A percentile compares a stretch with the other conserved stretches of the same genome.
Evolutionary conservation across 1,140 invertebrate species (phyloP).

Genomic region (Kradibia gibbosae): DNA sequence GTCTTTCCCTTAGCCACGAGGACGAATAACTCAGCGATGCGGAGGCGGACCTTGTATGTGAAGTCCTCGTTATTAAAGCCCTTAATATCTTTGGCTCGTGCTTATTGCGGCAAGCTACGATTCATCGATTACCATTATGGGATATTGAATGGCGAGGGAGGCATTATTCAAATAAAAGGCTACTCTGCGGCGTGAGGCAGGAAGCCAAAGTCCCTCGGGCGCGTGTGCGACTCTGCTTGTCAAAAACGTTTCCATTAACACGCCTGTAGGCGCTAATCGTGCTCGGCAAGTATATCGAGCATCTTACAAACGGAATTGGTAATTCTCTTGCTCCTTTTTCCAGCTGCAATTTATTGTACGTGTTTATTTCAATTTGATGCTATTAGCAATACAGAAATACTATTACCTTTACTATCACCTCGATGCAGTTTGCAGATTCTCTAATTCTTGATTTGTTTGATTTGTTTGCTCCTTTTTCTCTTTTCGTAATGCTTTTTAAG

Average conservation of each 20-base stretch:
- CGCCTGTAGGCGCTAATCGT: neutral
- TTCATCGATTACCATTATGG: constrained; percentile 50
- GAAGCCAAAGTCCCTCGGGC: neutral
- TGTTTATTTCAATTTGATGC: neutral
- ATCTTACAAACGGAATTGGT: neutral
- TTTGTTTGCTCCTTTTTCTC: neutral
- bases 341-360: neutral
- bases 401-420: too few species aligned
- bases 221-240: too few species aligned
- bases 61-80: too few species aligned
- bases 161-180: constrained; percentile 39
- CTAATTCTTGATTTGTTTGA: too few species aligned
- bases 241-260: neutral
- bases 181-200: neutral
- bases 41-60: too few species aligned
- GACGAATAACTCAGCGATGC: neutral
- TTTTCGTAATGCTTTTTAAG: neutral
- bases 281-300: neutral
- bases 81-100: neutral
- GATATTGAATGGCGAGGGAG: constrained; percentile 44
- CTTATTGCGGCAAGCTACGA: constrained; percentile 18
- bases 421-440: too few species aligned
- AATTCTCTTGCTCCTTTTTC: neutral
- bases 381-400: neutral
- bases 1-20: neutral